Evolutionary conservation across 1,140 invertebrate species (phyloP).

Genomic region (Ostrea edulis): DNA sequence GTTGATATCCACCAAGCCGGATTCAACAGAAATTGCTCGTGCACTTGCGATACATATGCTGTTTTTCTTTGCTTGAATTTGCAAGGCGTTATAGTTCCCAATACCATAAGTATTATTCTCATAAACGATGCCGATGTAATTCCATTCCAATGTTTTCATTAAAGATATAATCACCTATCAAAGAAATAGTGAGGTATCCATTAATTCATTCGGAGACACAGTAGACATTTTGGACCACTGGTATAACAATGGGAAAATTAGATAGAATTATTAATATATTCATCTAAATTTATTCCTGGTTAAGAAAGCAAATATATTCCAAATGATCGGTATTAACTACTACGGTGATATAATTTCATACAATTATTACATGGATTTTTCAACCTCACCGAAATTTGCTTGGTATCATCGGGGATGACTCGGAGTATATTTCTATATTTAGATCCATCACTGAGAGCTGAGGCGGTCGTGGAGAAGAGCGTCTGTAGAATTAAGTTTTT

Average conservation of each 20-base stretch:
- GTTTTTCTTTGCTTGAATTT: background rate
- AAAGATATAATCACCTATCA: conserved; percentile 17
- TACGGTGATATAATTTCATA: too few relatives aligned
- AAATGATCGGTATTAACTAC: too few relatives aligned
- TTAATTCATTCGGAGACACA: too few relatives aligned
- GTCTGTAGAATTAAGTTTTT: conserved; percentile 18
- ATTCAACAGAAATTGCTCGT: background rate
- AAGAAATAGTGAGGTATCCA: background rate
- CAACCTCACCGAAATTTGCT: conserved; percentile 18
- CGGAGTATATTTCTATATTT: conserved; percentile 30
- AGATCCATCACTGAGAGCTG: background rate
- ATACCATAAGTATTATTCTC: conserved; percentile 42
- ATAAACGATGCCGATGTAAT: conserved; percentile 45
- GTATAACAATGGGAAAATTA: too few relatives aligned
- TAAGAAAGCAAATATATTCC: too few relatives aligned
- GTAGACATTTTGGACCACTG: too few relatives aligned
- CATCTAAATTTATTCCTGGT: too few relatives aligned
- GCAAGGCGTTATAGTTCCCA: conserved; percentile 2
- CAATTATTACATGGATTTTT: too few relatives aligned
- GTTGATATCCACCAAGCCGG: background rate
- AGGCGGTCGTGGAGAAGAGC: conserved; percentile 37
- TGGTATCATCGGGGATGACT: conserved; percentile 32
- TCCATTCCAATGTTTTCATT: conserved; percentile 12
- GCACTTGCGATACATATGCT: conserved; percentile 23
- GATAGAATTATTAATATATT: too few relatives aligned